phyloP scores from a whole-genome alignment of 2,888 invertebrate species.

The Sthenelais limicola region DNA sequence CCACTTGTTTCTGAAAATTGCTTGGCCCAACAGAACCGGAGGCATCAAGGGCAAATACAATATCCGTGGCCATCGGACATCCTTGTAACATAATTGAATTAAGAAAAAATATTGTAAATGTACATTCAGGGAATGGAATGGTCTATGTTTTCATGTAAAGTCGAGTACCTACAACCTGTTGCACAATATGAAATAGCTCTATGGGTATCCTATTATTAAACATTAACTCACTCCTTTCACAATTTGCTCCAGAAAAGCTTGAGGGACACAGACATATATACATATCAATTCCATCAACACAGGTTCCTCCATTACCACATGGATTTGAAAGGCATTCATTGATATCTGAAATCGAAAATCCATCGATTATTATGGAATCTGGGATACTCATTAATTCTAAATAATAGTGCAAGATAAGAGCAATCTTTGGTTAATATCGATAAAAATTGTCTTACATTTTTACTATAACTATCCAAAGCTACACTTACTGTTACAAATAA shows the following conservation, averaged over 20 bases:
- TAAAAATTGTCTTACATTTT: too few species aligned
- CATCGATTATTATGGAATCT: too few species aligned
- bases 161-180: not conserved
- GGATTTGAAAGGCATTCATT: constrained; percentile 47
- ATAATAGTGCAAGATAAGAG: too few species aligned
- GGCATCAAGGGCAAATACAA: constrained; percentile 50
- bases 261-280: constrained; percentile 48
- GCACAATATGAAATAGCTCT: not conserved
- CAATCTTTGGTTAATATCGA: too few species aligned
- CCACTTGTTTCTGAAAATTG: constrained; percentile 49
- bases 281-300: constrained; percentile 45
- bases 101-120: not conserved
- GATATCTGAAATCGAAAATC: constrained; percentile 37
- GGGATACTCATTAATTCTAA: too few species aligned
- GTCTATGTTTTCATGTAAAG: not conserved
- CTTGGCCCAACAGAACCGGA: constrained; percentile 45
- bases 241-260: constrained; percentile 48
- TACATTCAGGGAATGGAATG: not conserved
- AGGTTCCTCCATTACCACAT: constrained; percentile 48
- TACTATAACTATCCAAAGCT: too few species aligned
- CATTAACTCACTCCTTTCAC: constrained; percentile 49
- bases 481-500: constrained; percentile 46
- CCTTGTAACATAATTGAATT: too few species aligned
- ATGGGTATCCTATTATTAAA: too few species aligned
- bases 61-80: constrained; percentile 45